phyloP scores from a whole-genome alignment of 2,797 vertebrate genomes.

The Chlorospingus semifuscus region DNA sequence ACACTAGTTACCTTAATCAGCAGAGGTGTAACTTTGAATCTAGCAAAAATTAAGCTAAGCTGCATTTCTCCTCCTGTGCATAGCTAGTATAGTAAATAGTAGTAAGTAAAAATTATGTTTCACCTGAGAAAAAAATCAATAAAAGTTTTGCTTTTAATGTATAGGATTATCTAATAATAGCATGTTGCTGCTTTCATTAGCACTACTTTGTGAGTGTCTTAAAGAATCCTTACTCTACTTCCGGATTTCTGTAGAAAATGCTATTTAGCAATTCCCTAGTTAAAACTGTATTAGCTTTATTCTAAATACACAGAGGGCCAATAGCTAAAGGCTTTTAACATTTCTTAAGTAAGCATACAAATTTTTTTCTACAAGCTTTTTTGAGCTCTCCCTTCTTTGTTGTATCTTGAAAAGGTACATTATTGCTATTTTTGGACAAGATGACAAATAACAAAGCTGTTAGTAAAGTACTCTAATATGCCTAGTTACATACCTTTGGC shows the following conservation, averaged over 20 bases:
- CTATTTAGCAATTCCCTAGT: not conserved
- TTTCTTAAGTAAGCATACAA: not conserved
- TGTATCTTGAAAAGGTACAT: not conserved
- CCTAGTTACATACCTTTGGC: conserved; percentile 58
- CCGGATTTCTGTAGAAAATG: not conserved
- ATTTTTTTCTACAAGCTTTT: not conserved
- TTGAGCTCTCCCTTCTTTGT: not conserved
- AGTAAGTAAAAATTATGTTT: not conserved
- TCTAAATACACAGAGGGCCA: not conserved
- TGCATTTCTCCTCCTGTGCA: not conserved
- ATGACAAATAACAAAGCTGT: not conserved
- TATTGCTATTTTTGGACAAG: not conserved
- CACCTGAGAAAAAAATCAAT: not conserved
- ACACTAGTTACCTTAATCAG: not conserved
- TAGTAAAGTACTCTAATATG: not conserved
- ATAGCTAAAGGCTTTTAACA: not conserved
- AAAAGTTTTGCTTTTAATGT: not conserved
- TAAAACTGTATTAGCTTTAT: not conserved
- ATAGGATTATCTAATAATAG: not conserved
- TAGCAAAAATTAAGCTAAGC: not conserved
- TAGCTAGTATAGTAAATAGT: not conserved
- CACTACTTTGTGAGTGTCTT: not conserved
- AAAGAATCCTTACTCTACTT: not conserved
- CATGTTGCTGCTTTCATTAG: not conserved
- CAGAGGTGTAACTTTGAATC: not conserved